phyloP scores from a whole-genome alignment of 2,113 vertebrate species.

The Menura novaehollandiae region DNA sequence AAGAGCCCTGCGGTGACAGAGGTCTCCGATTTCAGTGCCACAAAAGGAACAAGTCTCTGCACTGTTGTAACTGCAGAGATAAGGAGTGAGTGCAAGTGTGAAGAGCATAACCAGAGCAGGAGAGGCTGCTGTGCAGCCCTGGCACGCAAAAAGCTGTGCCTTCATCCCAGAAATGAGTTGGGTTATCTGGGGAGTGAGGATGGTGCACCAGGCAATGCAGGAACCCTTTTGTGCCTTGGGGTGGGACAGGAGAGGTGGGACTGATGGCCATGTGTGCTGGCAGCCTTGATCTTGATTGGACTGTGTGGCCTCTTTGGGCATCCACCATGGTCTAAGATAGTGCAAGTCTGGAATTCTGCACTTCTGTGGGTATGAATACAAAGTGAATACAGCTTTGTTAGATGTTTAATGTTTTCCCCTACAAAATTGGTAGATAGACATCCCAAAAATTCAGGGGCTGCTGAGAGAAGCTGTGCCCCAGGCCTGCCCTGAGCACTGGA shows the following conservation, averaged over 20 bases:
- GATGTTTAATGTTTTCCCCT: not conserved
- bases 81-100: not conserved
- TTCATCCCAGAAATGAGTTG: not conserved
- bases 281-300: accelerated
- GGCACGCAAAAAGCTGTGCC: not conserved
- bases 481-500: not conserved
- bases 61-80: not conserved
- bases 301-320: not conserved
- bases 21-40: not conserved
- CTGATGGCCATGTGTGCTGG: not conserved
- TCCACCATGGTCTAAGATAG: not conserved
- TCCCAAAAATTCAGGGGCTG: not conserved
- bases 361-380: not conserved
- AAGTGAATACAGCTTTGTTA: not conserved
- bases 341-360: not conserved
- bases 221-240: not conserved
- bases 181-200: not conserved
- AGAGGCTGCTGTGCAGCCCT: not conserved
- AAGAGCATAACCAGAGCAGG: not conserved
- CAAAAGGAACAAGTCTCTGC: not conserved
- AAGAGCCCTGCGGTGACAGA: not conserved
- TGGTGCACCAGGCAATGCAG: not conserved
- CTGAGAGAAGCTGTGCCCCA: not conserved
- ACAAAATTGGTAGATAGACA: not conserved
- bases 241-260: not conserved